Evolutionary conservation across 2,888 invertebrate genomes (phyloP), one percentile per base, ranked within the genome.

Genomic region (Spodoptera exigua): DNA sequence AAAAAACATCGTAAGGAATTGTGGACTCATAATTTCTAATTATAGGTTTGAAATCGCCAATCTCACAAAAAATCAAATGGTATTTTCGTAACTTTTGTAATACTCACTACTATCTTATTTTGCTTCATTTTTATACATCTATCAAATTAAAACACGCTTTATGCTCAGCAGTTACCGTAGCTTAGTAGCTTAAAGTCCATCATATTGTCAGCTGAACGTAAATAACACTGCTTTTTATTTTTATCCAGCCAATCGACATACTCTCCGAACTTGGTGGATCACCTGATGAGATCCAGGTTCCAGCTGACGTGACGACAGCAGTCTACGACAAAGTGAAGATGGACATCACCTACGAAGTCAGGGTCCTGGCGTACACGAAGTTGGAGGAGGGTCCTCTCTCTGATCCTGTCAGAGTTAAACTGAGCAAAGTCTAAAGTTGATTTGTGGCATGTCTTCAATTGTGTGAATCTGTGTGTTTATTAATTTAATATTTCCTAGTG

Each of bases 291-390:
- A 55, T 75, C 11, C 3, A 65, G 4, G 55, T 65, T 0, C 12
- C 51, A 2, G 64, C 64, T 10, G 60, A 68, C 4, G 54, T 75
- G 54, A 67, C 57, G 5, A 52, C 53, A 0, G 55, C 40, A 4
- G 56, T 44, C 0, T 39, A 11, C 2, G 37, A 69, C 1, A 46
- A 70, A 18, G 45, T 80, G 0, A 61, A 76, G 17, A 3, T 34
- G 0, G 65, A 69, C 1, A 48, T 74, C 0, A 51, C 64, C 0
- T 80, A 82, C 37, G 79, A 82, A 41, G 18, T 78, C 44, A 57
- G 79, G n/a, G 79, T 79, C 0, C 71, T 66, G 12, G 78, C 76
- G 0, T 78, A 44, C 62, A 78, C 71, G 18, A 71, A 53, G n/a
- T 49, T 12, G 0, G 65, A 51, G 0, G 65, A 79, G 0, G 80